Percentiles rank a stretch among this genome's conserved stretches.
Evolutionary conservation across 2,797 vertebrate genomes (phyloP).

Genomic region (Tympanoctomys barrerae): DNA sequence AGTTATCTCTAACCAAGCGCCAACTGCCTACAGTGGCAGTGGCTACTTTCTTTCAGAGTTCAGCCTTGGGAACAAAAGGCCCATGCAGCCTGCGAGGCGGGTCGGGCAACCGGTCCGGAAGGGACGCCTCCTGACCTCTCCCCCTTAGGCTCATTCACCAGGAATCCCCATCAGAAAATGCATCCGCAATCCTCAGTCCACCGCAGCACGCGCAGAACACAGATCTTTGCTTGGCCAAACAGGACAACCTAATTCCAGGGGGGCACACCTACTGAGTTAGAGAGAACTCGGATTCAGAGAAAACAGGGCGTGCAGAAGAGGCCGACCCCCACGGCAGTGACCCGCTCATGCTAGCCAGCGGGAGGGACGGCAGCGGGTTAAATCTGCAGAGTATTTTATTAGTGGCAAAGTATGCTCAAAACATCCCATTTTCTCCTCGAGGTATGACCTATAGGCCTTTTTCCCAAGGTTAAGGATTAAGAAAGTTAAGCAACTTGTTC

Average conservation of each 20-base stretch:
- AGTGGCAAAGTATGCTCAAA: slow-evolving; percentile 1
- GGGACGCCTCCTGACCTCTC: background rate
- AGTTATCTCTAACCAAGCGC: slow-evolving; percentile 9
- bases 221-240: background rate
- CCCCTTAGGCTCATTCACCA: background rate
- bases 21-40: background rate
- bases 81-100: background rate
- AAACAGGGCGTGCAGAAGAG: slow-evolving; percentile 28
- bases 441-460: background rate
- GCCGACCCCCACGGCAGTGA: slow-evolving; percentile 35
- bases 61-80: background rate
- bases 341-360: too few relatives aligned
- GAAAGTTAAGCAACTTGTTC: background rate
- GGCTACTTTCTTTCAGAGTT: background rate
- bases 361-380: background rate
- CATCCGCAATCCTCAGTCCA: background rate
- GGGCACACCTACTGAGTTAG: background rate
- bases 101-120: background rate
- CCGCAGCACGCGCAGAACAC: background rate
- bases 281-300: slow-evolving; percentile 23
- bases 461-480: background rate
- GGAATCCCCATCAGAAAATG: slow-evolving; percentile 7
- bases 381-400: background rate
- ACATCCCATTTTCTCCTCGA: background rate
- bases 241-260: background rate